Evolutionary conservation across 2,113 vertebrate genomes (phyloP).

Genomic region (Emydura subglobosa): DNA sequence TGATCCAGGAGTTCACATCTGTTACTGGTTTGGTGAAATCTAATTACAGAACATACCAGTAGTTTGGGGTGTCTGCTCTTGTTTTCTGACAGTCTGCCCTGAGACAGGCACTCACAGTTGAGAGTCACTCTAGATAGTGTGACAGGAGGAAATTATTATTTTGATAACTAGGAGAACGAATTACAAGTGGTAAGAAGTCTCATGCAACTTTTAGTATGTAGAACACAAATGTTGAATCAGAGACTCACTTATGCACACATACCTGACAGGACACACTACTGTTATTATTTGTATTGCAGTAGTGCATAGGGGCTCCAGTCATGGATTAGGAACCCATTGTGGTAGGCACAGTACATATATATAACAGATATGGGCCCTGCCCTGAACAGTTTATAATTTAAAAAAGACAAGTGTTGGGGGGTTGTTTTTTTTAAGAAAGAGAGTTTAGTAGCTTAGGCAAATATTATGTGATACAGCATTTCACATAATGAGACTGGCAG

Average conservation of each 20-base stretch:
- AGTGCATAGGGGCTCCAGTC: not conserved
- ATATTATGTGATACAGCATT: not conserved
- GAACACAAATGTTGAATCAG: not conserved
- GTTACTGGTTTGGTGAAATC: too few species aligned
- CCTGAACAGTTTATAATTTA: not conserved
- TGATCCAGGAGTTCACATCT: too few species aligned
- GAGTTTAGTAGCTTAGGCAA: not conserved
- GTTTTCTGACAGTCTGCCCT: too few species aligned
- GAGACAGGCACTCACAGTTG: too few species aligned
- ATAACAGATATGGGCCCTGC: not conserved
- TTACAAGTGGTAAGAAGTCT: not conserved
- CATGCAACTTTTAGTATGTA: not conserved
- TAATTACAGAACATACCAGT: too few species aligned
- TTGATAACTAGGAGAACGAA: not conserved
- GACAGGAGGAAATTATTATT: not conserved
- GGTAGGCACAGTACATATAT: not conserved
- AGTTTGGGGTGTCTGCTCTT: too few species aligned
- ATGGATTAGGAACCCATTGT: not conserved
- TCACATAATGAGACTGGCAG: not conserved
- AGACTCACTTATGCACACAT: not conserved
- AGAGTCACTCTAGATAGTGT: too few species aligned
- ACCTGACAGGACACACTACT: not conserved
- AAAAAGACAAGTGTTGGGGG: not conserved
- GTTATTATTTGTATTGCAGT: not conserved
- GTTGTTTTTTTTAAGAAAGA: not conserved